phyloP scores from a whole-genome alignment of 2,113 vertebrate genomes.

The Illadopsis cleaveri region DNA sequence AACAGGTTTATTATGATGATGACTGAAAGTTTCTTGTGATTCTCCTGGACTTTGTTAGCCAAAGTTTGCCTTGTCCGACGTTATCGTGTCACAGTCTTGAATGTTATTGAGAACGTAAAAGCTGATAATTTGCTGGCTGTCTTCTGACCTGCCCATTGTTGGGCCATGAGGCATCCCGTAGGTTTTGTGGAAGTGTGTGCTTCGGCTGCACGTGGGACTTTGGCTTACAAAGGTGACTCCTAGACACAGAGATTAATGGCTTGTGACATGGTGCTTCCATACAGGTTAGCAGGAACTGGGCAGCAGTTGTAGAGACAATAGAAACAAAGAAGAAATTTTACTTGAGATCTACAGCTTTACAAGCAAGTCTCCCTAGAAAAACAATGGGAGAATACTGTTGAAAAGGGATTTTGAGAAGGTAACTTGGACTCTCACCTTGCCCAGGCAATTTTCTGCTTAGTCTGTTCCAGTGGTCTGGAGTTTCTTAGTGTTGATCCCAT shows the following conservation, averaged over 20 bases:
- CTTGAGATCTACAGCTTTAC: not conserved
- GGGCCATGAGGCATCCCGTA: fast-evolving
- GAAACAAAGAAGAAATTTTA: not conserved
- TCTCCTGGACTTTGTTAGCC: not conserved
- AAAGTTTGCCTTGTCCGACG: not conserved
- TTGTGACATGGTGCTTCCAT: not conserved
- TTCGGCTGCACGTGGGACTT: not conserved
- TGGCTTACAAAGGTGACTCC: not conserved
- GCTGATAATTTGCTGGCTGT: not conserved
- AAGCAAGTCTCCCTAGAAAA: not conserved
- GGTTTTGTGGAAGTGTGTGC: not conserved
- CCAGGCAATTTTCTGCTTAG: not conserved
- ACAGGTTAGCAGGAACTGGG: not conserved
- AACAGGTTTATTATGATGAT: not conserved
- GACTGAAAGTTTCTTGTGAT: not conserved
- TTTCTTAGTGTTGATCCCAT: not conserved
- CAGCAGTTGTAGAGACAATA: not conserved
- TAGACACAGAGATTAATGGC: not conserved
- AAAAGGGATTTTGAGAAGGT: not conserved
- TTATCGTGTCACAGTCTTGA: not conserved
- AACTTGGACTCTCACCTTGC: not conserved
- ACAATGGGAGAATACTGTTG: not conserved
- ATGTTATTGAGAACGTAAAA: not conserved
- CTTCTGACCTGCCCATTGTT: not conserved
- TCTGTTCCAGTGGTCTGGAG: not conserved